phyloP scores from a whole-genome alignment of 2,113 vertebrate genomes.

The Micronycteris hirsuta region DNA sequence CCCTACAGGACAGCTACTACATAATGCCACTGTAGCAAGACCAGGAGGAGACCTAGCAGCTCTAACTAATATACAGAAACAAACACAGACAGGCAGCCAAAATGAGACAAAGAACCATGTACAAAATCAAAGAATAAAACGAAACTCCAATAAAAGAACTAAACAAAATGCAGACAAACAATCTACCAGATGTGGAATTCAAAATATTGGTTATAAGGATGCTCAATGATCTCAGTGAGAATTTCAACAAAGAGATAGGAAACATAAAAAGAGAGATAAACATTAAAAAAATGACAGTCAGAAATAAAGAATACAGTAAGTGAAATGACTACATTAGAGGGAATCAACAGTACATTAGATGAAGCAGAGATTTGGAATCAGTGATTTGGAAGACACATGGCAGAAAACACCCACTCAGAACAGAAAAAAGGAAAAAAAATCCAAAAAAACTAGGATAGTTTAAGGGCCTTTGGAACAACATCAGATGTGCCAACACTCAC shows the following conservation, averaged over 20 bases:
- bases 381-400: no score
- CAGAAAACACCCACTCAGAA: no score
- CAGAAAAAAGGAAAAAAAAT: no score
- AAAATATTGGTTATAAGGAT: neutral
- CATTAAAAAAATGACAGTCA: no score
- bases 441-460: no score
- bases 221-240: neutral
- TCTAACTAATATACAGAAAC: no score
- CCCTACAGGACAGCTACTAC: neutral
- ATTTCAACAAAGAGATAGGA: neutral
- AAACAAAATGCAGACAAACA: neutral
- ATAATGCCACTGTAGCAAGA: no score
- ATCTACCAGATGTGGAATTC: neutral
- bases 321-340: neutral
- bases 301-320: neutral
- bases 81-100: no score
- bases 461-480: no score
- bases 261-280: neutral
- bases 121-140: neutral
- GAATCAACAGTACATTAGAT: neutral
- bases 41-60: no score
- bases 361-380: neutral
- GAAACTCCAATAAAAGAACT: neutral
- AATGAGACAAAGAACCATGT: no score
- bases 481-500: no score